Evolutionary conservation across 1,140 invertebrate genomes (phyloP), one percentile per base, ranked within the genome.

Genomic region (Plodia interpunctella): DNA sequence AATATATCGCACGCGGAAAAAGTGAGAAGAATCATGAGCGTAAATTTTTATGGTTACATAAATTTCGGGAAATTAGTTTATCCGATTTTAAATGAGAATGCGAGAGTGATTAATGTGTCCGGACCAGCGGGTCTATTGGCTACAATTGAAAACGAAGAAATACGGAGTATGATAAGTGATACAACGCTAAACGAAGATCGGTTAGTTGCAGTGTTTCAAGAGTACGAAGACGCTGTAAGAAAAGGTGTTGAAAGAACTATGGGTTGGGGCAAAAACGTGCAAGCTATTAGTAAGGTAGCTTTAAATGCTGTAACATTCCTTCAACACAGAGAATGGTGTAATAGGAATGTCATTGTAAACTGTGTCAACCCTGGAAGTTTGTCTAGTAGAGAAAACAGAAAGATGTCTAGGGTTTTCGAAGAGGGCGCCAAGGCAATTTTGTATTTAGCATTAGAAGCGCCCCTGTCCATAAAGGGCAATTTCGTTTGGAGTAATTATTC

Each of bases 401-500:
- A 76, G 60, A 75, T 75, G 5, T 62, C 78, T 6, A 86, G 82
- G 67, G 74, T 80, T 10, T 88, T 74, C 62, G 83, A 88, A 49
- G 75, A 88, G 69, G 86, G 86, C 11, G 86, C 86, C n/a, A 86
- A 88, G 32, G 80, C 86, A 11, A 85, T 88, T 58, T 68, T 88
- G 59, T 87, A 87, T 71, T 57, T 88, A 35, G 86, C 83, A 5
- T 65, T 83, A 51, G 83, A 88, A 73, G 86, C 86, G 13, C 86
- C 86, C 17, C 65, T 88, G 55, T 70, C 74, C 0, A 55, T 88
- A 49, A 88, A 88, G 62, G 86, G 86, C 3, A 87, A 88, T 72
- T 88, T 88, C 20, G 83, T 88, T 50, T 88, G 86, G 86, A 87
- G 84, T 59, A 88, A 88, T 67, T 87, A 82, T 63, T 84, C 79